Base-by-base conservation (phyloP, 1,140 invertebrate genomes). In the Araneus ventricosus region DNA sequence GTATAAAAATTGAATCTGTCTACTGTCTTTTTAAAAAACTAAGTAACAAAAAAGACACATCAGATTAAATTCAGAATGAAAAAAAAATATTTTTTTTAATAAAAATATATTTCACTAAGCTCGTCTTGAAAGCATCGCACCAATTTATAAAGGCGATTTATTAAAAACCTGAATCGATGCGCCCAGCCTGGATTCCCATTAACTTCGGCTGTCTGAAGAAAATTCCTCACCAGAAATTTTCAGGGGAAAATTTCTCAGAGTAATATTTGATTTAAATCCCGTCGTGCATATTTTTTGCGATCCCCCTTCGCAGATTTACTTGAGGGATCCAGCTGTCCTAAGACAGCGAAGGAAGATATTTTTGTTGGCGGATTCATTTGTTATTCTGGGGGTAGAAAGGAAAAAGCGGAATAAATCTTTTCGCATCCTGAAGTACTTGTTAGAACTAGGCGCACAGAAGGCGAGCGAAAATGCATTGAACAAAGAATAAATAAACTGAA, bases 181-280 rank as follows among this genome's bases (percentile, higher is more conserved):
- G 2, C 22, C 1, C 30, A 39, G 34, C 37, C 34, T 41, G 20
- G 39, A 34, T 37, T 80, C 4, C 79, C 39, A 34, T 39, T 39
- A 80, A 41, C 79, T 20, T 24, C 27, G 4, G 2, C 79, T 14
- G 63, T 8, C 45, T 14, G 63, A 30, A 67, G 27, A 30, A 30
- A 67, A 67, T 10, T 30, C n/a, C 8, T 67, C 14, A 4, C 27
- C 63, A 0, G 8, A 67, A 67, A 61, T 61, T 30, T 80, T 22
- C 34, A 24, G 22, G 22, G 34, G 39, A 34, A 22, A 39, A 80
- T 34, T 80, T 80, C 5, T 5, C 6, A n/a, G 22, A 41, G 34
- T 80, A 80, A 41, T 80, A 80, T 80, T 80, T 80, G 79, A 80
- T 80, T 80, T 80, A 80, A 80, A 80, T 80, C 79, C 24, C 79